phyloP scores from a whole-genome alignment of 2,888 invertebrate genomes.

The Barypeithes pellucidus region DNA sequence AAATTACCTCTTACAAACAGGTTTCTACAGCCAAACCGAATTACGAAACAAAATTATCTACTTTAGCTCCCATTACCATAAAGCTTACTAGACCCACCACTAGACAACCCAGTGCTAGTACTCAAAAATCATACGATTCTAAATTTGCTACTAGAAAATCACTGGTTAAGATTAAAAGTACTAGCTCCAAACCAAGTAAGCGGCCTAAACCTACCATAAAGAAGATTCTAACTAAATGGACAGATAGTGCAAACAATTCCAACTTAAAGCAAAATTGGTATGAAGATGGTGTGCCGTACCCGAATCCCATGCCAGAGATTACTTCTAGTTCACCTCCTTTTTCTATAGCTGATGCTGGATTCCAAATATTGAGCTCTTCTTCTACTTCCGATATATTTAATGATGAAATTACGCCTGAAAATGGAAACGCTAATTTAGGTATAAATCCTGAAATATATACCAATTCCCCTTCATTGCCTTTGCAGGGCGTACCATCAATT shows the following conservation, averaged over 20 bases:
- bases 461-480: slow-evolving; percentile 46
- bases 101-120: slow-evolving; percentile 35
- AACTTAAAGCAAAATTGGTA: slow-evolving; percentile 71
- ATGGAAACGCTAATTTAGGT: slow-evolving; percentile 14
- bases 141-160: slow-evolving; percentile 31
- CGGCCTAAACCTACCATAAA: slow-evolving; percentile 63
- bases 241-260: slow-evolving; percentile 65
- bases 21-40: slow-evolving; percentile 5
- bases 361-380: slow-evolving; percentile 40
- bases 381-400: slow-evolving; percentile 32
- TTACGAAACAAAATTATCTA: slow-evolving; percentile 32
- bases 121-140: slow-evolving; percentile 1
- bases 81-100: slow-evolving; percentile 50
- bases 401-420: slow-evolving; percentile 27
- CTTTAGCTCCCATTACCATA: slow-evolving; percentile 42
- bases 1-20: slow-evolving; percentile 4
- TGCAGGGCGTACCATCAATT: slow-evolving; percentile 51
- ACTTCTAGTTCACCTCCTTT: slow-evolving; percentile 65
- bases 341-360: slow-evolving; percentile 56
- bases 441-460: slow-evolving; percentile 47
- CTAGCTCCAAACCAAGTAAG: slow-evolving; percentile 15
- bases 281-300: slow-evolving; percentile 66
- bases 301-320: slow-evolving; percentile 65
- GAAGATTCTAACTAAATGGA: slow-evolving; percentile 74
- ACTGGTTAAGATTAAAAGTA: slow-evolving; percentile 25